These are phyloP conservation scores for Coremacera marginata DNA, from an alignment of 2,888 invertebrate species.

Conservation along the genomic window DNA sequence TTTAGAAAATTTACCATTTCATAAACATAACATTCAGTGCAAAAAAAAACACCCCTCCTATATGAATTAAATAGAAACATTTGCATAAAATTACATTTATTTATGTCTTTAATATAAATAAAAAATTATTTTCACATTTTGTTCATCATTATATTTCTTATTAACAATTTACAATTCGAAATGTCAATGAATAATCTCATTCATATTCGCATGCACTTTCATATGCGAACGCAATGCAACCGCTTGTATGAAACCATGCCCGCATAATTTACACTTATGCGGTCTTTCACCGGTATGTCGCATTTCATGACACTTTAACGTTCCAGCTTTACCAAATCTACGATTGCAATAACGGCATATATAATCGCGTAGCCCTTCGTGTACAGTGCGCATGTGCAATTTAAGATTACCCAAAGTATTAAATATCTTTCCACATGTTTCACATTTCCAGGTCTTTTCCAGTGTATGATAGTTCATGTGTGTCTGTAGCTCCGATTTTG, in stretches of 20 bases:
- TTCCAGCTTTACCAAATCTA: conserved; percentile 48
- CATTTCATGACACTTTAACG: conserved; percentile 49
- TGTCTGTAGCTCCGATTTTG: conserved; percentile 42
- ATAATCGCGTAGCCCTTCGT: conserved; percentile 45
- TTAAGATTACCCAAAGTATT: conserved; percentile 42
- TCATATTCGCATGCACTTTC: conserved; percentile 37
- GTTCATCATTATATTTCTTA: background rate
- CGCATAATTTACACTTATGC: conserved; percentile 45
- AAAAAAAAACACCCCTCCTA: no score
- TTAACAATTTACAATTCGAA: no score
- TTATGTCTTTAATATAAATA: background rate
- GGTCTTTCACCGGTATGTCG: conserved; percentile 49
- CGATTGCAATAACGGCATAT: conserved; percentile 43
- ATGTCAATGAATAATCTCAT: background rate
- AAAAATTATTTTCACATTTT: background rate
- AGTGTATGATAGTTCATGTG: conserved; percentile 47
- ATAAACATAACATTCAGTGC: no score
- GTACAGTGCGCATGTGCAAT: conserved; percentile 46
- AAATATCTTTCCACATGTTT: conserved; percentile 40
- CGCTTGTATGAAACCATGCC: conserved; percentile 45
- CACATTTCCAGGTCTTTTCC: conserved; percentile 44
- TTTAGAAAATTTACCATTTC: no score
- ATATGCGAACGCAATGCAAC: conserved; percentile 45
- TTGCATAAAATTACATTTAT: background rate
- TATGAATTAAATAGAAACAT: no score